Evolutionary conservation across 2,888 invertebrate genomes (phyloP).

Genomic region (Venustoraphidia nigricollis): DNA sequence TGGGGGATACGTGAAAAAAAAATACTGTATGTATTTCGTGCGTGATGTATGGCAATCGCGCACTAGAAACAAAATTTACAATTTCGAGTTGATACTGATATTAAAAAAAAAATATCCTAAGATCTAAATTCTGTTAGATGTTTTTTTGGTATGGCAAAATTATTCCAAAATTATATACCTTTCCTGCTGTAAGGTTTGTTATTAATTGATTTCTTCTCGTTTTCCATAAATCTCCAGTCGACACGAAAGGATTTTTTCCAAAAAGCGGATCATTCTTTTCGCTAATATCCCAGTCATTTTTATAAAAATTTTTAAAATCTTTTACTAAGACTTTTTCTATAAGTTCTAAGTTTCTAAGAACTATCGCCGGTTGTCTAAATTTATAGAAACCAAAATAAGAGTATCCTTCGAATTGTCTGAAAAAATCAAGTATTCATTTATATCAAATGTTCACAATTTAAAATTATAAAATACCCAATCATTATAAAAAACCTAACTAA

Average conservation of each 20-base stretch:
- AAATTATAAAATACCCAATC: too few relatives aligned
- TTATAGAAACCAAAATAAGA: slow-evolving; percentile 21
- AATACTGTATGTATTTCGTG: too few relatives aligned
- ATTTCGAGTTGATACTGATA: too few relatives aligned
- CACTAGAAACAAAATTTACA: too few relatives aligned
- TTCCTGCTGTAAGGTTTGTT: slow-evolving; percentile 26
- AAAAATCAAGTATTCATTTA: too few relatives aligned
- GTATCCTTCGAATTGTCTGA: slow-evolving; percentile 10
- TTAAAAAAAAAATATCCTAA: too few relatives aligned
- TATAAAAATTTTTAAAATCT: slow-evolving; percentile 18
- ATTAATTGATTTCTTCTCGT: slow-evolving; percentile 27
- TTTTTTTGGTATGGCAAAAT: too few relatives aligned
- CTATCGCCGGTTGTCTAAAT: slow-evolving; percentile 15
- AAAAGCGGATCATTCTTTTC: slow-evolving; percentile 25
- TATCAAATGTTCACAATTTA: neutral
- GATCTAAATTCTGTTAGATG: too few relatives aligned
- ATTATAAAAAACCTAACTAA: too few relatives aligned
- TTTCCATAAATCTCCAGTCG: slow-evolving; percentile 28
- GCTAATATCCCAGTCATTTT: slow-evolving; percentile 18
- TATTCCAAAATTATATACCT: slow-evolving; percentile 14
- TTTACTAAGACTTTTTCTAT: slow-evolving; percentile 21
- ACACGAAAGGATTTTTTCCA: slow-evolving; percentile 24
- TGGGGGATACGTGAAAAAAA: too few relatives aligned
- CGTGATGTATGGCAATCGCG: too few relatives aligned
- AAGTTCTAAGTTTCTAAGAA: slow-evolving; percentile 19